These are phyloP conservation scores for Porphyrio hochstetteri DNA, from an alignment of 2,113 vertebrate species.

Conservation along the genomic window DNA sequence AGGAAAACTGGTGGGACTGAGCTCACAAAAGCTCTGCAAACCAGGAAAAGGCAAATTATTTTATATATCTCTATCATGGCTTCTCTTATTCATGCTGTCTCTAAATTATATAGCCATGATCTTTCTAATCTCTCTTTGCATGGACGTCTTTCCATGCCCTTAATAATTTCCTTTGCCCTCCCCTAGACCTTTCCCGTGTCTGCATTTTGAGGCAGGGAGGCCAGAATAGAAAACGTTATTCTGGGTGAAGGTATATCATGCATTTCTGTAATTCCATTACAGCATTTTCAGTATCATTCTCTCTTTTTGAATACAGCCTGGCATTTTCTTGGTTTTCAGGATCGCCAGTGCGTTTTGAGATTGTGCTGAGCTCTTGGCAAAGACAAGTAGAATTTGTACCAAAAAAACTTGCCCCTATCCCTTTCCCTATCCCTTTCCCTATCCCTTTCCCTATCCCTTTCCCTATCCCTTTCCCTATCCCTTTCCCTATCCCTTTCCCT, in stretches of 20 bases:
- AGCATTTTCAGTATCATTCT: neutral
- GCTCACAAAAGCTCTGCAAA: conserved; percentile 5
- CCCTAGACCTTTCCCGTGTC: neutral
- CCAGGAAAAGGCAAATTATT: conserved; percentile 47
- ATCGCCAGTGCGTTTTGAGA: neutral
- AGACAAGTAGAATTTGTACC: neutral
- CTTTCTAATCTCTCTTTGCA: conserved; percentile 63
- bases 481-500: neutral
- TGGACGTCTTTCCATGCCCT: conserved; percentile 17
- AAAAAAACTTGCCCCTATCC: neutral
- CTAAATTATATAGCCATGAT: conserved; percentile 59
- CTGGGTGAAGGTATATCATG: conserved; percentile 42
- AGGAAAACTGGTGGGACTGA: neutral
- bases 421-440: too few relatives aligned
- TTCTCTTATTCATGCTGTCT: conserved; percentile 37
- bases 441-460: too few relatives aligned
- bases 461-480: too few relatives aligned
- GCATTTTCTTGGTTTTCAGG: neutral
- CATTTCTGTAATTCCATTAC: conserved; percentile 42
- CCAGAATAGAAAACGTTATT: neutral
- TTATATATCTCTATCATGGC: conserved; percentile 25
- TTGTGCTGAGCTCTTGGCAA: neutral
- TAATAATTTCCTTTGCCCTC: conserved; percentile 64
- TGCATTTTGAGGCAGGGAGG: neutral
- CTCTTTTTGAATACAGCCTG: neutral